Evolutionary conservation across 2,888 invertebrate genomes (phyloP).

Genomic region (Hirudinaria manillensis): DNA sequence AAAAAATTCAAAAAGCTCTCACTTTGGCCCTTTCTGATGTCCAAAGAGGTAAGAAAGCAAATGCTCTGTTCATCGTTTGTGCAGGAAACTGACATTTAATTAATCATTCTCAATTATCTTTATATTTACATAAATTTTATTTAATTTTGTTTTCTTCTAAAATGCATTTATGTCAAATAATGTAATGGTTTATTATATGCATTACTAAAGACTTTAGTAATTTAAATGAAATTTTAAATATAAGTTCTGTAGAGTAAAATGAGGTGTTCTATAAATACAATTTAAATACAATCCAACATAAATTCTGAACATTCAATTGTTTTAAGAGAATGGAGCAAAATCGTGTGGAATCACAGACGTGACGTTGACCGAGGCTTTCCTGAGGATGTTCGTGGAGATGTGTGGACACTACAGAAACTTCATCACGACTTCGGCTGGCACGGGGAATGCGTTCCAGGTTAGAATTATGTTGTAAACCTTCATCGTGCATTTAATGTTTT

Average conservation of each 20-base stretch:
- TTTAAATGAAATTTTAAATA: not conserved
- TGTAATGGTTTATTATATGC: not conserved
- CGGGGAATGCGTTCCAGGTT: slow-evolving; percentile 55
- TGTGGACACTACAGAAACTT: slow-evolving; percentile 66
- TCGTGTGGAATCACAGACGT: slow-evolving; percentile 53
- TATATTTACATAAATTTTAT: not conserved
- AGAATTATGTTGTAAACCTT: not conserved
- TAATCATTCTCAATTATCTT: not conserved
- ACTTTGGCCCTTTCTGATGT: slow-evolving; percentile 59
- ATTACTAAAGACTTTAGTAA: not conserved
- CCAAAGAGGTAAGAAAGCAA: slow-evolving; percentile 12
- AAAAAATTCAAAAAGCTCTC: slow-evolving; percentile 65
- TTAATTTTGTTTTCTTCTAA: not conserved
- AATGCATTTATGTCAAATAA: not conserved
- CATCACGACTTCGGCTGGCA: slow-evolving; percentile 57
- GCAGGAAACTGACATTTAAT: too few relatives aligned
- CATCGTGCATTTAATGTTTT: not conserved
- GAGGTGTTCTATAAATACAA: too few relatives aligned
- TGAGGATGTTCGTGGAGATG: slow-evolving; percentile 71
- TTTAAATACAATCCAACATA: too few relatives aligned
- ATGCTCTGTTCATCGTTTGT: not conserved
- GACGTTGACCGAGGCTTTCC: slow-evolving; percentile 72
- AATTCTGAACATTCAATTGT: not conserved
- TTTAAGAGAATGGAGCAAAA: not conserved
- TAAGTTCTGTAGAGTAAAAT: too few relatives aligned